phyloP scores from a whole-genome alignment of 2,113 vertebrate genomes.

The Clarias batrachus region DNA sequence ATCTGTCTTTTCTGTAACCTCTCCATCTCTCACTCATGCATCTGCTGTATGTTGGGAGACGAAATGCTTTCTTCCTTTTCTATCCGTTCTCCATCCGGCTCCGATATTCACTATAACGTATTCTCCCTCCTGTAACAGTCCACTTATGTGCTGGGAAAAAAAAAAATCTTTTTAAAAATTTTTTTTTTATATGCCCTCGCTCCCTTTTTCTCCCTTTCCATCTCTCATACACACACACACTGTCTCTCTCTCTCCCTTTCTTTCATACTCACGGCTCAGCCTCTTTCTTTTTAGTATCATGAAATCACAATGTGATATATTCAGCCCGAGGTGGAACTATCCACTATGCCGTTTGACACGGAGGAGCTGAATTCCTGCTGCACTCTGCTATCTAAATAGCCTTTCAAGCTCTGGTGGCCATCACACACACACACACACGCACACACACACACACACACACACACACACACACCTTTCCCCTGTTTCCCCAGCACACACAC shows the following conservation, averaged over 20 bases:
- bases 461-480: neutral
- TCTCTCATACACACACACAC: neutral
- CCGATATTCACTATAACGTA: conserved; percentile 30
- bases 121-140: conserved; percentile 42
- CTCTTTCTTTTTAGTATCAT: conserved; percentile 65
- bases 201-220: neutral
- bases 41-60: conserved; percentile 25
- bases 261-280: conserved; percentile 8
- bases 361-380: conserved; percentile 58
- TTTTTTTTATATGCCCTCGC: conserved; percentile 37
- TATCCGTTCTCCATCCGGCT: conserved; percentile 20
- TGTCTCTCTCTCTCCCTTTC: neutral
- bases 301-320: conserved; percentile 76
- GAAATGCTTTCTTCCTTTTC: conserved; percentile 33
- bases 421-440: conserved; percentile 9
- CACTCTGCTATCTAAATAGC: conserved; percentile 47
- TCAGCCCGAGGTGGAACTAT: conserved; percentile 71
- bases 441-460: conserved; percentile 38
- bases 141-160: conserved; percentile 12
- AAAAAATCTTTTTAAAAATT: conserved; percentile 7
- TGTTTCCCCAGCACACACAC: conserved; percentile 12
- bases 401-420: conserved; percentile 43
- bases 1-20: neutral
- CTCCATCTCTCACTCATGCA: conserved; percentile 24
- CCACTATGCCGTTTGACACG: conserved; percentile 72